A percentile compares a stretch with the other conserved stretches of the same genome.
These are phyloP conservation scores for Apotomis betuletana DNA, from an alignment of 2,888 invertebrate species.

Conservation along the genomic window DNA sequence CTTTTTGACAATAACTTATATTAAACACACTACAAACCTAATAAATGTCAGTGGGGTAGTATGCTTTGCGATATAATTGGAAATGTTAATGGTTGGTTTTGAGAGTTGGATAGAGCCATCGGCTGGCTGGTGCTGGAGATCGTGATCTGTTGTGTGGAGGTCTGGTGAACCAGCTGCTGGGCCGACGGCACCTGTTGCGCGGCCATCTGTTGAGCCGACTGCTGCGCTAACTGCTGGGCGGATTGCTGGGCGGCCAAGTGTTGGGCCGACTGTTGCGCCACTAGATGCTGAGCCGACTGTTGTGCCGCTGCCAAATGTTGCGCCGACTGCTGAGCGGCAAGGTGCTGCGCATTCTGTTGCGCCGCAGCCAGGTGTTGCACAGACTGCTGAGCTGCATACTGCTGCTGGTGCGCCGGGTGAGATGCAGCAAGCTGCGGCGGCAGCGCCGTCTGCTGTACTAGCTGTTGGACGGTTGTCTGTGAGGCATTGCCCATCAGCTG, in stretches of 20 bases:
- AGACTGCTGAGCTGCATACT: slow-evolving; percentile 56
- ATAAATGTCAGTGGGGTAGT: slow-evolving; percentile 66
- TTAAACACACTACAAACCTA: neutral
- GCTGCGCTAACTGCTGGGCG: slow-evolving; percentile 74
- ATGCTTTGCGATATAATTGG: slow-evolving; percentile 80
- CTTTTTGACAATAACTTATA: too few relatives aligned
- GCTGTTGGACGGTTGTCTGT: slow-evolving; percentile 74
- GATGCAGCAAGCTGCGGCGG: slow-evolving; percentile 64
- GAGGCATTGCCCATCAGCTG: slow-evolving; percentile 73
- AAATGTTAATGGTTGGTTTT: slow-evolving; percentile 76
- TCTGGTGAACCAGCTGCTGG: slow-evolving; percentile 75
- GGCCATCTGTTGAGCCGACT: slow-evolving; percentile 47
- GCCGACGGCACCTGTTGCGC: slow-evolving; percentile 69
- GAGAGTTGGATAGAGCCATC: slow-evolving; percentile 75
- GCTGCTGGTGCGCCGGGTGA: slow-evolving; percentile 48
- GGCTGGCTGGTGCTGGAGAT: slow-evolving; percentile 79
- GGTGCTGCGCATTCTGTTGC: slow-evolving; percentile 56
- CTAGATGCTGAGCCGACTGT: slow-evolving; percentile 40
- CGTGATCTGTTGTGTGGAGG: slow-evolving; percentile 77
- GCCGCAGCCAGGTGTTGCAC: slow-evolving; percentile 50
- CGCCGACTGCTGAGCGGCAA: slow-evolving; percentile 63
- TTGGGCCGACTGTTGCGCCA: slow-evolving; percentile 68
- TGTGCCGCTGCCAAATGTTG: slow-evolving; percentile 56
- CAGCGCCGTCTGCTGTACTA: slow-evolving; percentile 73
- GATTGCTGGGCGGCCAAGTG: slow-evolving; percentile 58